phyloP scores from a whole-genome alignment of 2,113 vertebrate genomes.

The Cairina moschata region DNA sequence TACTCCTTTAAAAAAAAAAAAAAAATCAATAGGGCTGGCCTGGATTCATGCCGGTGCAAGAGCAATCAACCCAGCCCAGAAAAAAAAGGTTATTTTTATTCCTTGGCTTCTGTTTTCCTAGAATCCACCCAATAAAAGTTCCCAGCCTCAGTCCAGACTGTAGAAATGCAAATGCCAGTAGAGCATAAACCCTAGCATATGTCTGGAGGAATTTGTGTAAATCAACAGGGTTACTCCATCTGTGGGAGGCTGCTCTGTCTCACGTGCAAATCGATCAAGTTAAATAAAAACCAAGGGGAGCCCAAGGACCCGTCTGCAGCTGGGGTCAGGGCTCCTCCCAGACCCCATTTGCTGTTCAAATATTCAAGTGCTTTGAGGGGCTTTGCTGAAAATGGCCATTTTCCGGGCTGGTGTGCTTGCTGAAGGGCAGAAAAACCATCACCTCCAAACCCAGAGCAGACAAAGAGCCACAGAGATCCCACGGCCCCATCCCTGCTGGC shows the following conservation, averaged over 20 bases:
- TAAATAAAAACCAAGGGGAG: not conserved
- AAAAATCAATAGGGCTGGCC: conserved; percentile 28
- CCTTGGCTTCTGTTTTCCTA: conserved; percentile 65
- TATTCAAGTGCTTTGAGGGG: not conserved
- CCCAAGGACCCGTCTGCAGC: not conserved
- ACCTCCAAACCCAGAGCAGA: not conserved
- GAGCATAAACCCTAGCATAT: conserved; percentile 22
- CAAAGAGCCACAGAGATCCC: too few species aligned
- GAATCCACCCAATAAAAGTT: conserved; percentile 49
- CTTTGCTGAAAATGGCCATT: not conserved
- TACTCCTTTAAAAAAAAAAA: conserved; percentile 31
- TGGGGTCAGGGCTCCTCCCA: too few species aligned
- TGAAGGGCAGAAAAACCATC: not conserved
- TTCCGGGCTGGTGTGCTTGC: not conserved
- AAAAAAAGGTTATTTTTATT: conserved; percentile 64
- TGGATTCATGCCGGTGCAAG: conserved; percentile 41
- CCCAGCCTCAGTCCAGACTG: conserved; percentile 36
- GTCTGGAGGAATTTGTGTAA: conserved; percentile 32
- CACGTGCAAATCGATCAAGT: not conserved
- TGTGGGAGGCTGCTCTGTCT: not conserved
- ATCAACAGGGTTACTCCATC: conserved; percentile 26
- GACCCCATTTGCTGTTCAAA: not conserved
- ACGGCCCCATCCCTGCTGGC: not conserved
- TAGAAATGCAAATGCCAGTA: conserved; percentile 37
- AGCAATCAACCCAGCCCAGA: conserved; percentile 52